Evolutionary conservation across 1,140 invertebrate species (phyloP).

Genomic region (Scaptomyza hsui): DNA sequence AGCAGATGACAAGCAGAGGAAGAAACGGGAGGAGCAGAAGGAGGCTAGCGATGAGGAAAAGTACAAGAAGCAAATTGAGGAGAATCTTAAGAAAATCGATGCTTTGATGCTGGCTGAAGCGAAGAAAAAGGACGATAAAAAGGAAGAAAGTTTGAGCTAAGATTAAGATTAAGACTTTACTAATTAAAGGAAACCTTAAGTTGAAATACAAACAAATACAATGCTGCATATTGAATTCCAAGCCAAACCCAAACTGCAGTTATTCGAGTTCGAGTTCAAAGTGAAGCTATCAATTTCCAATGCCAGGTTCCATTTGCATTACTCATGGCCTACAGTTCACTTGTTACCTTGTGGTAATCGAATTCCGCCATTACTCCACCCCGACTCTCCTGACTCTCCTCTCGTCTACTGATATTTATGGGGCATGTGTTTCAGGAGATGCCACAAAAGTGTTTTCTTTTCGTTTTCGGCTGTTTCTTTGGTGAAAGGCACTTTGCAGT

Average conservation of each 20-base stretch:
- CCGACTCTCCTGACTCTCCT: not conserved
- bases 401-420: slow-evolving; percentile 30
- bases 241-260: slow-evolving; percentile 37
- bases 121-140: slow-evolving; percentile 5
- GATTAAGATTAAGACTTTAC: not conserved
- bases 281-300: slow-evolving; percentile 52
- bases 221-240: slow-evolving; percentile 52
- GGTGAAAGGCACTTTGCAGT: slow-evolving; percentile 48
- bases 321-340: slow-evolving; percentile 44
- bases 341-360: slow-evolving; percentile 21
- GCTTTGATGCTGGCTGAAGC: slow-evolving; percentile 38
- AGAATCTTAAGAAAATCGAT: slow-evolving; percentile 62
- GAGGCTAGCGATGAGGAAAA: slow-evolving; percentile 20
- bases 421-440: slow-evolving; percentile 34
- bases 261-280: slow-evolving; percentile 18
- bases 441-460: slow-evolving; percentile 45
- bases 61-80: slow-evolving; percentile 29
- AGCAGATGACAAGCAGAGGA: not conserved
- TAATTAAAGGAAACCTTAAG: slow-evolving; percentile 5
- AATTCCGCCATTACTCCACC: slow-evolving; percentile 35
- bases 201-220: slow-evolving; percentile 22
- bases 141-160: not conserved
- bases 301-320: slow-evolving; percentile 57
- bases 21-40: not conserved
- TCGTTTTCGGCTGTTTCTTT: not conserved